Conservation (phyloP, 30 jellyfish, hydroid and myxozoan species). For the Mastigias papua region DNA sequence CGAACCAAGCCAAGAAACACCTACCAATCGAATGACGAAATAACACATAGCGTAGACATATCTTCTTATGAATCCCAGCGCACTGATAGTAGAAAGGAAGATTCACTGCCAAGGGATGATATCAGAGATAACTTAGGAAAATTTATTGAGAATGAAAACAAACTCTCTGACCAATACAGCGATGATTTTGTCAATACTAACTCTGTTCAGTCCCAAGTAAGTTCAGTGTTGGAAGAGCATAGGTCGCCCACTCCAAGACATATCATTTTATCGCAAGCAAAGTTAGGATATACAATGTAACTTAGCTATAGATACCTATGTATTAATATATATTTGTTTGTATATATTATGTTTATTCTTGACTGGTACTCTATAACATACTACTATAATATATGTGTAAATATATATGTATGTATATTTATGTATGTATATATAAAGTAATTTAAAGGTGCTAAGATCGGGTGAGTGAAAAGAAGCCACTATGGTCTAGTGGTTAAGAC, state of each 20-base stretch:
- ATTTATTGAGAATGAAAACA: neutral
- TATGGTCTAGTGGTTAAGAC: too few species aligned
- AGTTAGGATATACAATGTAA: constrained; percentile 31
- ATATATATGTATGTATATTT: too few species aligned
- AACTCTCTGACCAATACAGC: neutral
- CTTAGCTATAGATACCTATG: too few species aligned
- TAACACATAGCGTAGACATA: constrained; percentile 50
- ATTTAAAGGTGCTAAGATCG: too few species aligned
- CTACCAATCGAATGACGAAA: constrained; percentile 27
- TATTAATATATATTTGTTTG: too few species aligned
- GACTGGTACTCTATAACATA: too few species aligned
- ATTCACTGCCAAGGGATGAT: constrained; percentile 8
- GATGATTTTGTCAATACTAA: constrained; percentile 10
- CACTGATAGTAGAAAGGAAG: constrained; percentile 24
- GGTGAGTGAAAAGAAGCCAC: too few species aligned
- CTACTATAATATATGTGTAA: too few species aligned
- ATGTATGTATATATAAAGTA: too few species aligned
- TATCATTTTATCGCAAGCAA: constrained; percentile 27
- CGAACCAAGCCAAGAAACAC: constrained; percentile 36
- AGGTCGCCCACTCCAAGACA: constrained; percentile 19
- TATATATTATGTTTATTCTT: too few species aligned
- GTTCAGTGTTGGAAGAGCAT: neutral
- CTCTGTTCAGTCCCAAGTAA: neutral
- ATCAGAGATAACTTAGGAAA: neutral
- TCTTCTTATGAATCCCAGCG: constrained; percentile 33